Base-by-base conservation (phyloP, 2,888 invertebrate species). In the Stenoptilia bipunctidactyla region DNA sequence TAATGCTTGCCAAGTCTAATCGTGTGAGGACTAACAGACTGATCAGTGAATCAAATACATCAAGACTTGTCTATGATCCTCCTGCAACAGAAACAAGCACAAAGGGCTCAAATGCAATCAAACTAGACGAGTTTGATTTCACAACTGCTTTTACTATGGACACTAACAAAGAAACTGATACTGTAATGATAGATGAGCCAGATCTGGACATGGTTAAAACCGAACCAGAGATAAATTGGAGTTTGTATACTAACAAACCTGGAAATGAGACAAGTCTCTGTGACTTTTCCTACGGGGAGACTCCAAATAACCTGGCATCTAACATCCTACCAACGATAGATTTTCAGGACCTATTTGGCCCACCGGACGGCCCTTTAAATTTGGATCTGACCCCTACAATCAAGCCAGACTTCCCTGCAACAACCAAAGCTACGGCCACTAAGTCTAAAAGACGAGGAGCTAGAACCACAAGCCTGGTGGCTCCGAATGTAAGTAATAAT, bases 1-100 rank as follows among this genome's bases (percentile, higher is more conserved):
- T 82, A 2, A 76, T 79, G 72, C 52, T 82, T 12, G 76, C 74
- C 43, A 82, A 80, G 48, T 66, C 66, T 0, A 75, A 70, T 35
- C 67, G 68, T 15, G 64, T 68, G 1, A 52, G 75, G 34, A 57
- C 70, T 58, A 71, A 64, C 27, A 65, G 61, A 44, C 66, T 66
- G 15, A 44, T 56, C 2, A 45, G 49, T 27, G 49, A 56, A 2
- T 43, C 58, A 0, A 42, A 53, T 1, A 40, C 61, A 1, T 44
- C 60, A 1, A 50, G 67, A 20, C 65, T 66, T 6, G 61, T 73
- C 20, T 74, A 71, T 40, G 73, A 74, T 37, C 50, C 60, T 0
- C 51, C 57, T 1, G 48, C 56, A n/a, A 52, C 55, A 0, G 61
- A 62, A 27, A 56, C 56, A 8, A 51, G 30, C 9, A 43, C 43